Evolutionary conservation across 2,797 vertebrate species (phyloP), one percentile per base, ranked within the genome.

Genomic region (Lophotriccus pileatus): DNA sequence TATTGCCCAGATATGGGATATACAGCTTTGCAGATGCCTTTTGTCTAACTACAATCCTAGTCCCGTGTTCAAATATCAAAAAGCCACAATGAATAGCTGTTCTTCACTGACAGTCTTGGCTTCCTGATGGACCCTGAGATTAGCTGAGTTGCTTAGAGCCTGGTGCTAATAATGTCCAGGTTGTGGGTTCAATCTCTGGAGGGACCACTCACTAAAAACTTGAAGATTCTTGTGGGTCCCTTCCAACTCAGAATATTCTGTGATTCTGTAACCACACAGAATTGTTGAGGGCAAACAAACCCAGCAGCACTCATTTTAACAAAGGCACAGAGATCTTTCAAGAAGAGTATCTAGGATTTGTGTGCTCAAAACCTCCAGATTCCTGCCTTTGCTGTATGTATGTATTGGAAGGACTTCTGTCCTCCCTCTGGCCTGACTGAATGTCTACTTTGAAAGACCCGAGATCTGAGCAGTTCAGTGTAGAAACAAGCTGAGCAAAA

Each of bases 301-400:
- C 6, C 46, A 72, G 41, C n/a, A 44, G 25, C 0, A 0, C 17
- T 63, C 22, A 49, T 1, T 0, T 56, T 83, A 73, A 37, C 28
- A 74, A 46, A 83, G 39, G 72, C 12, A 58, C 12, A 50, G 49
- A 66, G 20, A 10, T 27, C 6, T 73, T 93, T 83, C 91, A 89
- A 82, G 56, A 32, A 62, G 6, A 63, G 12, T 12, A 37, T 47
- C 46, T 58, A 43, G 22, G 36, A 8, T 23, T 63, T 24, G 6
- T 36, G 19, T 9, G 7, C 53, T 86, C 23, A 41, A 73, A 82
- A 74, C 6, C 18, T 59, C n/a, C 50, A 69, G 28, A 81, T 18
- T 55, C 13, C 52, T 84, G 19, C n/a, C 25, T 34, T 87, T 60
- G 36, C 16, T 58, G 13, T 55, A 44, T 0, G 0, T 14, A 14